These are phyloP conservation scores for Onthophagus taurus DNA, from an alignment of 1,140 invertebrate species.

Conservation along the genomic window DNA sequence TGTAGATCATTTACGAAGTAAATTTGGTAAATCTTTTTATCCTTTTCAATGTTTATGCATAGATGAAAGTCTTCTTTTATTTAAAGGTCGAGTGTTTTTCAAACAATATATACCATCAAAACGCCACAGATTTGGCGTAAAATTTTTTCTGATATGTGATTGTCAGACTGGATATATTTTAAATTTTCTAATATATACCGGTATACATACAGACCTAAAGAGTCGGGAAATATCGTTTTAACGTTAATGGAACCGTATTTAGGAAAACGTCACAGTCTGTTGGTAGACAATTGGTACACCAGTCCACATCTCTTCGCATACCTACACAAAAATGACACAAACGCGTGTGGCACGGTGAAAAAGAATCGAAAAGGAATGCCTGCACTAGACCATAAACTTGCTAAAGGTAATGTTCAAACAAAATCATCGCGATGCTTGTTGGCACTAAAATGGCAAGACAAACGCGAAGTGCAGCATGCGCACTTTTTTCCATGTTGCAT, in stretches of 20 bases:
- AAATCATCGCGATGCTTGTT: conserved; percentile 17
- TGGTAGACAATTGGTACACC: conserved; percentile 34
- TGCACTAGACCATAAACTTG: conserved; percentile 18
- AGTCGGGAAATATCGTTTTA: conserved; percentile 32
- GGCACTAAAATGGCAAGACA: conserved; percentile 24
- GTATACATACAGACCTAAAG: conserved; percentile 7
- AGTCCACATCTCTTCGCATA: conserved; percentile 21
- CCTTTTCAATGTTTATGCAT: conserved; percentile 19
- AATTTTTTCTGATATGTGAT: conserved; percentile 24
- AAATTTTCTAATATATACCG: conserved; percentile 25
- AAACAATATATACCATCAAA: conserved; percentile 28
- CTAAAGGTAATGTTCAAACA: conserved; percentile 19
- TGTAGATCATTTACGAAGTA: not conserved
- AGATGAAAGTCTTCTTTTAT: conserved; percentile 26
- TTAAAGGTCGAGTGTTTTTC: conserved; percentile 26
- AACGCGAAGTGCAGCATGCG: conserved; percentile 27
- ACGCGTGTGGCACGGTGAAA: conserved; percentile 27
- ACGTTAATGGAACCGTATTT: conserved; percentile 27
- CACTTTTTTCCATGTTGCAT: too few species aligned
- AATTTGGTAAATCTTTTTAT: not conserved
- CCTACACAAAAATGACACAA: conserved; percentile 23
- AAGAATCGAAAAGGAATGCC: conserved; percentile 25
- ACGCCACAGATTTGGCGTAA: conserved; percentile 24
- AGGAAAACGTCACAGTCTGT: conserved; percentile 31
- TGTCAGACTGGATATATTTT: conserved; percentile 25